Evolutionary conservation across 2,797 vertebrate species (phyloP), one percentile per base, ranked within the genome.

Genomic region (Liparis tanakae): DNA sequence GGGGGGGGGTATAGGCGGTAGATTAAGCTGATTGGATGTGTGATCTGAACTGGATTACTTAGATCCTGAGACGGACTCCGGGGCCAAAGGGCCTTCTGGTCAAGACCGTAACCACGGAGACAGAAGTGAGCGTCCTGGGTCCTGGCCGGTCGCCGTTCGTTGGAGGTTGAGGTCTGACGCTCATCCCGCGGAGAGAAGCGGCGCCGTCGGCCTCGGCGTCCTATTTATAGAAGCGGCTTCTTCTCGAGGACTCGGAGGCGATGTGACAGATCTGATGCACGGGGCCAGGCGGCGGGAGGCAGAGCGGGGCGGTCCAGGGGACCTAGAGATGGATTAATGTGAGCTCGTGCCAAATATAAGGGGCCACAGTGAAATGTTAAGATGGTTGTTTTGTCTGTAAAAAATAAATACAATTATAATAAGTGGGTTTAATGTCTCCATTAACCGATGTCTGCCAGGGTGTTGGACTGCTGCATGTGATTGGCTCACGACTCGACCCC

Each of bases 201-300:
- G 87, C 91, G 86, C 86, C 84, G 90, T 91, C 90, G 89, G 74
- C 86, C 90, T 91, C 88, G 85, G 85, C 83, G 63, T 62, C 84
- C 90, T 92, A 91, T 91, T 91, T 89, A 91, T 92, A 92, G 89
- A 89, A 60, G 76, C 7, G 72, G 79, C 87, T 63, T 80, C 87
- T 77, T 85, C 85, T 70, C 86, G 67, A 74, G 82, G 88, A 83
- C 83, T 86, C 80, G 36, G 51, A 90, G 87, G 83, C 84, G 76
- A 87, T 90, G 87, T 72, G 84, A 87, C 87, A 73, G 83, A 85
- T 87, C 80, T 83, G 83, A 89, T 81, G 83, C 83, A 53, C 73
- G 39, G 76, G 76, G 75, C 57, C 74, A 70, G 58, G 37, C 69
- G 44, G 80, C 0, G 51, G 75, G 17, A 6, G 33, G 4, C 61